phyloP scores from a whole-genome alignment of 1,140 invertebrate genomes.

The Diorhabda sublineata region DNA sequence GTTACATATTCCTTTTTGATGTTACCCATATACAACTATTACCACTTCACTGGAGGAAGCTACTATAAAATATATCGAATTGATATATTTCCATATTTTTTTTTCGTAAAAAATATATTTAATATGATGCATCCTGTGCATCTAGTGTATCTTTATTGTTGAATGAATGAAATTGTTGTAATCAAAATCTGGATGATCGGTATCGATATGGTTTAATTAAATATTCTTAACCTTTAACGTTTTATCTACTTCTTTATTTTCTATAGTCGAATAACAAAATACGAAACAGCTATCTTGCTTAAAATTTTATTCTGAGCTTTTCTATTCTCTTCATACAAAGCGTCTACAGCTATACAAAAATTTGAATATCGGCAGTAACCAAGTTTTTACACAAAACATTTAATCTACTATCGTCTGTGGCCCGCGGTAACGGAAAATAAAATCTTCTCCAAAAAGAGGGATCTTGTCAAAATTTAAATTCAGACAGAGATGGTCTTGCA shows the following conservation, averaged over 20 bases:
- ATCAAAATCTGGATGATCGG: too few relatives aligned
- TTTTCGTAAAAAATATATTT: too few relatives aligned
- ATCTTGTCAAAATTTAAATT: neutral
- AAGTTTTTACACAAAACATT: conserved; percentile 3
- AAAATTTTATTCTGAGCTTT: neutral
- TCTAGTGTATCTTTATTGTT: too few relatives aligned
- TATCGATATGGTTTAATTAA: too few relatives aligned
- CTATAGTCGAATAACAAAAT: conserved; percentile 1
- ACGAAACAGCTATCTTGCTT: neutral
- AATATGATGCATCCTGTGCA: too few relatives aligned
- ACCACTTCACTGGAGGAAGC: too few relatives aligned
- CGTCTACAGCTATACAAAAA: neutral
- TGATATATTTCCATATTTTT: too few relatives aligned
- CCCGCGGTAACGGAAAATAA: neutral
- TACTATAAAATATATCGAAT: too few relatives aligned
- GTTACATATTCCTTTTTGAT: too few relatives aligned
- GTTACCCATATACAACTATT: too few relatives aligned
- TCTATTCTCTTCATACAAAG: neutral
- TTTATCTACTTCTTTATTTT: neutral
- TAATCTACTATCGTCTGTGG: neutral
- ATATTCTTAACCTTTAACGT: too few relatives aligned
- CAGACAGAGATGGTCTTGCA: neutral
- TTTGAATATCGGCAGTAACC: neutral
- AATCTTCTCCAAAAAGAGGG: conserved; percentile 1
- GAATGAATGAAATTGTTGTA: too few relatives aligned